phyloP scores from a whole-genome alignment of 2,888 invertebrate genomes.

The Eupithecia pulchellata region DNA sequence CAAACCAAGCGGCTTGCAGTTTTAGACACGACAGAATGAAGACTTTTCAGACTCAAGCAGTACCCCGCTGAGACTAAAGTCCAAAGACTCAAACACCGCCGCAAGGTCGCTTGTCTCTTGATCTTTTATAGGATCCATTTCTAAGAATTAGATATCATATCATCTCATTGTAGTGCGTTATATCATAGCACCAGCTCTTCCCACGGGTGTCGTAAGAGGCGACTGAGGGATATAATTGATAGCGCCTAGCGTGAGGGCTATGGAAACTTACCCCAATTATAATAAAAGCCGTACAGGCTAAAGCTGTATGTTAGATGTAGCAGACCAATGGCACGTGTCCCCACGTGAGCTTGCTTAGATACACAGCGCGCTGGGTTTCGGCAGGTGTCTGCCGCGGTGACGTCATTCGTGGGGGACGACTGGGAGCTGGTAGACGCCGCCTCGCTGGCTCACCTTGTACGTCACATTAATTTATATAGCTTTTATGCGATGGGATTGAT shows the following conservation, averaged over 20 bases:
- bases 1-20: too few species aligned
- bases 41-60: too few species aligned
- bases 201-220: not conserved
- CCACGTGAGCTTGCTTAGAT: not conserved
- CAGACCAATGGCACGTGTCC: not conserved
- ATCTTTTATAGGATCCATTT: too few species aligned
- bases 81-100: too few species aligned
- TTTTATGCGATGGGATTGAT: constrained; percentile 14
- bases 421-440: constrained; percentile 71
- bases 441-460: constrained; percentile 56
- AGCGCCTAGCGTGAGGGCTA: not conserved
- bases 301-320: not conserved
- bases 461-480: constrained; percentile 51
- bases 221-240: constrained; percentile 1
- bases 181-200: not conserved
- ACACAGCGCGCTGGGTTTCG: constrained; percentile 39
- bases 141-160: not conserved
- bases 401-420: constrained; percentile 67
- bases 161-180: not conserved
- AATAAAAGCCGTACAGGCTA: not conserved
- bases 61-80: too few species aligned
- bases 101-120: too few species aligned
- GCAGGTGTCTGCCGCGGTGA: constrained; percentile 58
- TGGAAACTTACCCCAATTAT: not conserved
- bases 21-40: too few species aligned